Evolutionary conservation across 2,113 vertebrate species (phyloP), one percentile per base, ranked within the genome.

Genomic region (rabbit (Oryctolagus cuniculus)): DNA sequence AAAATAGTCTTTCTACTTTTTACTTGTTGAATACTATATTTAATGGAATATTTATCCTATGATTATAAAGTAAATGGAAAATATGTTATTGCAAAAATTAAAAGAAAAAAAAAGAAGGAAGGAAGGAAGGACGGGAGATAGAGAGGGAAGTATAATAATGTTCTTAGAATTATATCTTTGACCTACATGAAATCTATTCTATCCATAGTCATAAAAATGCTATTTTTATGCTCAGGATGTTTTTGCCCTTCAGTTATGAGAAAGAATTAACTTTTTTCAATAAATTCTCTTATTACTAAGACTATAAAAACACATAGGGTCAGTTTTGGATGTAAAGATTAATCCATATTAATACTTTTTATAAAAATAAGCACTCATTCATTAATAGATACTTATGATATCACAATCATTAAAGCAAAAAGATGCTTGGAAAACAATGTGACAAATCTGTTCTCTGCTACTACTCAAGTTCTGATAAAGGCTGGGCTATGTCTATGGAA

Each of bases 401-500:
- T 51, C 34, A 87, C 80, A 84, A 89, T 72, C 73, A 82, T 73
- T 80, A 51, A 51, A 95, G 31, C 27, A 49, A 81, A 66, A 72
- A 15, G 29, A 89, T 72, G 3, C 75, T 34, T 81, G 5, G 38
- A 79, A 87, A 95, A 90, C 36, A 87, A 49, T 22, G 25, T 55
- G 87, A 89, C 31, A 80, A 95, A 53, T 67, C 53, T 66, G n/a
- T 27, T 44, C 4, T 89, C 27, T 72, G 49, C 34, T 24, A 49
- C 4, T 77, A 89, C 86, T 19, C 53, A 87, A 44, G 10, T 87
- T 15, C 38, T 87, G 13, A 0, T 83, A 7, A 75, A 85, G 3
- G 10, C 2, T 93, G 17, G 7, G 31, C 12, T 75, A 84, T 6
- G 63, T 55, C 17, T 49, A 3, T 80, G 73, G 25, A n/a, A 75